These are phyloP conservation scores for rat (Rattus norvegicus) DNA, from an alignment of 2,113 vertebrate species.

Conservation along the genomic window GRCr8 NC_086024.1:18985001-18985500, in stretches of 20 bases:
- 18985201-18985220: not conserved
- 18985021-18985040: not conserved
- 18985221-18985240: not conserved
- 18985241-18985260: not conserved
- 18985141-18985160: not conserved
- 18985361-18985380: not conserved
- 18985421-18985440: not conserved
- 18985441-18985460: not conserved
- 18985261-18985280: conserved; percentile 1
- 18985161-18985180: not conserved
- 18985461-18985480: not conserved
- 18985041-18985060: not conserved
- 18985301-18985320: not conserved
- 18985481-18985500: not conserved
- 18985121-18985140: conserved; percentile 1
- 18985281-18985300: not conserved
- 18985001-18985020: not conserved
- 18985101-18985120: conserved; percentile 61
- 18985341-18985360: not conserved
- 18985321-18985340: not conserved
- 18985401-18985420: not conserved
- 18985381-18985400: not conserved
- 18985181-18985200: not conserved
- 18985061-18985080: conserved; percentile 52
- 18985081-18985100: not conserved